A percentile compares a stretch with the other conserved stretches of the same genome.
These are phyloP conservation scores for Enteromius argenteus DNA, from an alignment of 2,797 vertebrate genomes.

Conservation along the genomic window DNA sequence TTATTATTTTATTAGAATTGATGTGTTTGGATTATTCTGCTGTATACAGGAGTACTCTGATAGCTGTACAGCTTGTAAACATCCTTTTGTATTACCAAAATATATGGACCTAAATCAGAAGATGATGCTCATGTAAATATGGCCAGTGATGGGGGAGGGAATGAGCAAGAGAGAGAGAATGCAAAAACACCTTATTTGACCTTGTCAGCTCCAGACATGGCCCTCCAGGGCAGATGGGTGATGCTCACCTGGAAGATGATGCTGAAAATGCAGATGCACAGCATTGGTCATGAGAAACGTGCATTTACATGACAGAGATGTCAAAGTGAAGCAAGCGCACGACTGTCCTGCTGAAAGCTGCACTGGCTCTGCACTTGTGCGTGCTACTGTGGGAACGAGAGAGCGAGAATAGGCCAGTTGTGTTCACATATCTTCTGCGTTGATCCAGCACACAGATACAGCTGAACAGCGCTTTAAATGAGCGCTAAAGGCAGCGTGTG, in stretches of 20 bases:
- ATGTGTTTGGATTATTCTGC: not conserved
- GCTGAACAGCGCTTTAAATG: constrained; percentile 51
- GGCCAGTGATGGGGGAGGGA: constrained; percentile 47
- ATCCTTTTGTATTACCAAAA: not conserved
- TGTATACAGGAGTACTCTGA: not conserved
- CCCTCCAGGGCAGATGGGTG: constrained; percentile 63
- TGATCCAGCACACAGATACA: constrained; percentile 39
- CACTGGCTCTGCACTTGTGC: constrained; percentile 54
- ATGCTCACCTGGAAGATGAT: constrained; percentile 49
- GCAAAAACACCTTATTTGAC: constrained; percentile 73
- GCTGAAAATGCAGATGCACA: constrained; percentile 64
- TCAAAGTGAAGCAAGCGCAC: not conserved
- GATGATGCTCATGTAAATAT: not conserved
- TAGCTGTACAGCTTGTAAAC: not conserved
- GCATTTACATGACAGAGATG: constrained; percentile 59
- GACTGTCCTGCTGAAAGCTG: not conserved
- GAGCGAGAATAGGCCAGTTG: constrained; percentile 58
- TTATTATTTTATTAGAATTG: not conserved
- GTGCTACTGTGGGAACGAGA: constrained; percentile 37
- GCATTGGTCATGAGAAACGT: constrained; percentile 63
- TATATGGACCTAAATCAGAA: constrained; percentile 2
- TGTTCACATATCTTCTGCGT: constrained; percentile 65
- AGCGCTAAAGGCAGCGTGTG: constrained; percentile 70
- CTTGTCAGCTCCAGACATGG: constrained; percentile 76
- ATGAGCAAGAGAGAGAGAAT: constrained; percentile 58